Percentiles rank a stretch among this genome's conserved stretches.
phyloP scores from a whole-genome alignment of 1,140 invertebrate species.

The Macrocentrus cingulum region DNA sequence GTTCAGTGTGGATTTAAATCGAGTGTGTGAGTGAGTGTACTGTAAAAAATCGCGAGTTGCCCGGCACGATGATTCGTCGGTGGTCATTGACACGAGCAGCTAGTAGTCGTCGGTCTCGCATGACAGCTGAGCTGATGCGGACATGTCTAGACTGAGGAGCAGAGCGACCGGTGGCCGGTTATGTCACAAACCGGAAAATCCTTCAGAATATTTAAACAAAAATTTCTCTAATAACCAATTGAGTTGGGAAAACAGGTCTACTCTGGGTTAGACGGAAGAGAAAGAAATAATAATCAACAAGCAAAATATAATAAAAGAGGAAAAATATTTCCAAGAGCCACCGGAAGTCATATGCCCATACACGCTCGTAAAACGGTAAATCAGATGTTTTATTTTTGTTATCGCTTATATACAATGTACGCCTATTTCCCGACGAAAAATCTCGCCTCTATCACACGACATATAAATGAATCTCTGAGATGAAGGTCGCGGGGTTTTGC shows the following conservation, averaged over 20 bases:
- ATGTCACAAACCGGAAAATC: conserved; percentile 44
- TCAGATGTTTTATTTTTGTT: conserved; percentile 21
- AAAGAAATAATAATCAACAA: conserved; percentile 22
- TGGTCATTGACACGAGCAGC: no score
- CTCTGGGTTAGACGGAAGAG: not conserved
- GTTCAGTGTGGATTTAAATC: not conserved
- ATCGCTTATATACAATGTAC: not conserved
- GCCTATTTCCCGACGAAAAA: no score
- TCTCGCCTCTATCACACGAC: no score
- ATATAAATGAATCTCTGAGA: no score
- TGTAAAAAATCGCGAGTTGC: not conserved
- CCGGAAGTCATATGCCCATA: conserved; percentile 57
- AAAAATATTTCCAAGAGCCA: conserved; percentile 15
- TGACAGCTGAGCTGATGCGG: conserved; percentile 8
- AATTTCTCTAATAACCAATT: conserved; percentile 37
- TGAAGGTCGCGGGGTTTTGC: no score
- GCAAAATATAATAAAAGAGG: conserved; percentile 16
- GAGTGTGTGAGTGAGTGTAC: not conserved
- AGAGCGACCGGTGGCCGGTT: conserved; percentile 38
- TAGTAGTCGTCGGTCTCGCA: conserved; percentile 11
- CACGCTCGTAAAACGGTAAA: conserved; percentile 58
- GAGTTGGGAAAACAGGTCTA: not conserved
- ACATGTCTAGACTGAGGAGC: conserved; percentile 44
- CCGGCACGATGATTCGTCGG: not conserved
- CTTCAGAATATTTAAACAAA: no score